Evolutionary conservation across 2,797 vertebrate species (phyloP).

Genomic region (Rousettus madagascariensis): DNA sequence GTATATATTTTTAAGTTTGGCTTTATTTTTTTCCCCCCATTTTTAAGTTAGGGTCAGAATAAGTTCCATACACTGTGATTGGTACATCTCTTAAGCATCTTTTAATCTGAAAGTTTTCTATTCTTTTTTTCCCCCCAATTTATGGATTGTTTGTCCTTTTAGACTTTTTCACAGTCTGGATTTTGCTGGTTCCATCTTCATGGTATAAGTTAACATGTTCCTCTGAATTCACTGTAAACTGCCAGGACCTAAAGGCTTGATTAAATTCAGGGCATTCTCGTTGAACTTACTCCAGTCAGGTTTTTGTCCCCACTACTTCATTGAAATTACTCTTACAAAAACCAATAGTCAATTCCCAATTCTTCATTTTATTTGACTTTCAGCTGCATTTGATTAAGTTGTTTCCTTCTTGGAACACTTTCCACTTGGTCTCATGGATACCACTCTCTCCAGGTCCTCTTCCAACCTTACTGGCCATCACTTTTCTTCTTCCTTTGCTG

Average conservation of each 20-base stretch:
- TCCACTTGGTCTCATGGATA: not conserved
- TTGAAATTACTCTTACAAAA: conserved; percentile 28
- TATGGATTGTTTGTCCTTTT: conserved; percentile 11
- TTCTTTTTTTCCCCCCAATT: not conserved
- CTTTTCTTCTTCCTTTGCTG: not conserved
- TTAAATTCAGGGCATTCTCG: conserved; percentile 1
- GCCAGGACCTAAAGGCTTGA: not conserved
- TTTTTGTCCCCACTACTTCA: not conserved
- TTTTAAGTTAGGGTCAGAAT: conserved; percentile 6
- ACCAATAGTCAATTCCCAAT: not conserved
- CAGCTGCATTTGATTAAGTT: not conserved
- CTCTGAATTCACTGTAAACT: not conserved
- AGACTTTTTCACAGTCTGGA: not conserved
- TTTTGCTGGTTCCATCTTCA: conserved; percentile 28
- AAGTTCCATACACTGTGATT: not conserved
- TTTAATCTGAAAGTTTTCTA: not conserved
- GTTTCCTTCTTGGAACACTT: not conserved
- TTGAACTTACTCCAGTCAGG: not conserved
- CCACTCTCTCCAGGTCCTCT: not conserved
- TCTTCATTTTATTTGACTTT: conserved; percentile 33
- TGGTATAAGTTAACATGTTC: not conserved
- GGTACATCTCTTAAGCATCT: not conserved
- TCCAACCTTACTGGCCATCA: not conserved
- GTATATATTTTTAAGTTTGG: not conserved
- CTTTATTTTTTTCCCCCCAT: not conserved